Percentiles rank a stretch among this genome's conserved stretches.
Conservation (phyloP, 2,797 vertebrate species). For the Gymnoscopelus microlampas region DNA sequence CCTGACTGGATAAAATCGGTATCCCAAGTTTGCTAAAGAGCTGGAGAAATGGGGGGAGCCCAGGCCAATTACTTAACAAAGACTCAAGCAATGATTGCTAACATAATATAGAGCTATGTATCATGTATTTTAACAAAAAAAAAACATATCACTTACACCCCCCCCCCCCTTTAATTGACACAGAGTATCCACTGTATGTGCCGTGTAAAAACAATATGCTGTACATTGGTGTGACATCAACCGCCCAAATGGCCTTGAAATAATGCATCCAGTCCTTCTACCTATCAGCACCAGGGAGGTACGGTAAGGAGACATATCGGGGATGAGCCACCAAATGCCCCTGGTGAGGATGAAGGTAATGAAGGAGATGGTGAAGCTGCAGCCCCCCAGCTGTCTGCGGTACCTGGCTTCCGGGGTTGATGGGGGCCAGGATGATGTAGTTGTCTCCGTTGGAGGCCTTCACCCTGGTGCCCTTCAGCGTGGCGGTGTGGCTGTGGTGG, state of each 20-base stretch:
- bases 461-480: slow-evolving; percentile 83
- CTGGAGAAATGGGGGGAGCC: no score
- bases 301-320: slow-evolving; percentile 80
- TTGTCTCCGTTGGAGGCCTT: slow-evolving; percentile 87
- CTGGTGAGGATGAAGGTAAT: slow-evolving; percentile 72
- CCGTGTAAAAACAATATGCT: slow-evolving; percentile 40
- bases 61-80: no score
- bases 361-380: slow-evolving; percentile 78
- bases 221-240: slow-evolving; percentile 36
- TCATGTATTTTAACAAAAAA: no score
- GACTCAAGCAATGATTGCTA: no score
- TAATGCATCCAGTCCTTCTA: slow-evolving; percentile 62
- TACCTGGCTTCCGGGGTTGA: slow-evolving; percentile 94
- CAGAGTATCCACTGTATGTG: slow-evolving; percentile 24
- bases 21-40: no score
- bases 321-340: slow-evolving; percentile 77
- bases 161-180: slow-evolving; percentile 26
- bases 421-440: slow-evolving; percentile 93
- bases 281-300: slow-evolving; percentile 70
- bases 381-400: slow-evolving; percentile 74
- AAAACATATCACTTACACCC: no score
- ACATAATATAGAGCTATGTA: no score
- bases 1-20: no score
- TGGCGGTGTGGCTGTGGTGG: slow-evolving; percentile 76
- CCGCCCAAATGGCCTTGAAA: slow-evolving; percentile 44